These are phyloP conservation scores for Druon quercuslanigerum DNA, from an alignment of 1,140 invertebrate genomes.

Conservation along the genomic window DNA sequence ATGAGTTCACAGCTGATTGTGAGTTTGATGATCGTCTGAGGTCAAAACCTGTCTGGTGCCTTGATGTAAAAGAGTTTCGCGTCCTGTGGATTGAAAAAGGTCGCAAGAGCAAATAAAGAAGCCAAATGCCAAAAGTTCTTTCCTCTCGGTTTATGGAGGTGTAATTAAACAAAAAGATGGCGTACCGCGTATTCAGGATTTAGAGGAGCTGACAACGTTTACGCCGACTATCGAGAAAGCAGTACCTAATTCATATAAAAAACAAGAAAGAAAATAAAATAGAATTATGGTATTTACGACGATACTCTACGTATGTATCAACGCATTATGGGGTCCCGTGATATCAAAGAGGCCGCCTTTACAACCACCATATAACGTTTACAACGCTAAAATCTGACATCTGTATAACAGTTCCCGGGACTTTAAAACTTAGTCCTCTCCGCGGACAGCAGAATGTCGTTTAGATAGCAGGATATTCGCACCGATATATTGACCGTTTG, in stretches of 20 bases:
- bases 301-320: slow-evolving; percentile 61
- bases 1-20: neutral
- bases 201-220: slow-evolving; percentile 42
- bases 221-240: slow-evolving; percentile 39
- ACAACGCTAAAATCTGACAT: slow-evolving; percentile 68
- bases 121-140: slow-evolving; percentile 44
- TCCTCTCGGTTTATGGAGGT: slow-evolving; percentile 52
- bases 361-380: slow-evolving; percentile 72
- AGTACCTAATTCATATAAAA: slow-evolving; percentile 37
- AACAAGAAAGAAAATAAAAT: slow-evolving; percentile 35
- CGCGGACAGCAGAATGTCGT: slow-evolving; percentile 17
- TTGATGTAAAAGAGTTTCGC: neutral
- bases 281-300: slow-evolving; percentile 68
- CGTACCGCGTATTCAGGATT: slow-evolving; percentile 34
- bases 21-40: neutral
- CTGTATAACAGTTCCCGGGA: slow-evolving; percentile 62
- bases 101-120: slow-evolving; percentile 17
- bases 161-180: slow-evolving; percentile 54
- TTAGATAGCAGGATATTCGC: slow-evolving; percentile 15
- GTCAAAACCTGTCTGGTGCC: neutral
- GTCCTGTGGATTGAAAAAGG: neutral
- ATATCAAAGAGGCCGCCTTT: slow-evolving; percentile 72
- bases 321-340: slow-evolving; percentile 61
- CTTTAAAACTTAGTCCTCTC: slow-evolving; percentile 34
- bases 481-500: slow-evolving; percentile 18